phyloP scores from a whole-genome alignment of 2,113 vertebrate genomes.

The Suricata suricatta region DNA sequence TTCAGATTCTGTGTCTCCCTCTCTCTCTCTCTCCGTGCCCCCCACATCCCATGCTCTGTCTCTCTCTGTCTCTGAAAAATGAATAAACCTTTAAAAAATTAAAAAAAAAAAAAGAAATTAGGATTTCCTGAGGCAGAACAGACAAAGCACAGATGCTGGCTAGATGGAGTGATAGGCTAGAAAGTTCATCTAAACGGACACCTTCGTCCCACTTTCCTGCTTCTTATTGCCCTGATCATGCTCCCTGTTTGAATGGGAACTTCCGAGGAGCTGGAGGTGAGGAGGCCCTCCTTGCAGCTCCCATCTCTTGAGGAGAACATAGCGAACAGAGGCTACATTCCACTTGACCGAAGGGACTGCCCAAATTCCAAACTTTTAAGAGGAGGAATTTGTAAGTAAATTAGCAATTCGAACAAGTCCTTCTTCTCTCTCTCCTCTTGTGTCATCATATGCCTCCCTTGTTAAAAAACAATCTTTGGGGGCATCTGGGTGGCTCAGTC shows the following conservation, averaged over 20 bases:
- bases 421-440: neutral
- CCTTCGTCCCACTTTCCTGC: neutral
- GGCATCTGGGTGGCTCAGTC: too few relatives aligned
- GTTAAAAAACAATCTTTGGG: neutral
- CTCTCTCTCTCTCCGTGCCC: too few relatives aligned
- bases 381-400: neutral
- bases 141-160: neutral
- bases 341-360: neutral
- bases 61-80: too few relatives aligned
- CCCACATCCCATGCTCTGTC: too few relatives aligned
- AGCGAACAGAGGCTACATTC: neutral
- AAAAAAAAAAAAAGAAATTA: too few relatives aligned
- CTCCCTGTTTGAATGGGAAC: neutral
- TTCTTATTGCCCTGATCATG: neutral
- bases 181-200: neutral
- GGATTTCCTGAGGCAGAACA: neutral
- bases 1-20: too few relatives aligned
- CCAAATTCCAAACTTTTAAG: neutral
- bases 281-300: neutral
- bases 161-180: neutral
- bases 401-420: neutral
- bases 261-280: neutral
- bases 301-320: neutral
- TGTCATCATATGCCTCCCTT: neutral
- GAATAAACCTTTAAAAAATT: too few relatives aligned